Base-by-base conservation (phyloP, 2,797 vertebrate genomes). In the Danio kyathit region DNA sequence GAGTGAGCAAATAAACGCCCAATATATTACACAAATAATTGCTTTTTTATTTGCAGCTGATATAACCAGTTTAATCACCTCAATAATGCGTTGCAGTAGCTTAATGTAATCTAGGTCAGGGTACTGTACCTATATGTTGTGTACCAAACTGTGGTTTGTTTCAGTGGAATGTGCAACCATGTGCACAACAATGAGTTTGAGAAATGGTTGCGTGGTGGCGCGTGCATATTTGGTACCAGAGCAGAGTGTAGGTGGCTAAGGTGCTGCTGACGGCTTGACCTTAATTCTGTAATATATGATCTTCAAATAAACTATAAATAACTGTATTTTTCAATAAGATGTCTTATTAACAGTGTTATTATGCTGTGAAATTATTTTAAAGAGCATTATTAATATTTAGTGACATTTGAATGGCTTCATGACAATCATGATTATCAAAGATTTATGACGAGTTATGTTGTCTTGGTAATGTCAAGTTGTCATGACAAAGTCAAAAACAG, bases 231-330 rank as follows among this genome's bases (percentile, higher is more conserved):
- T 3, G 16, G 51, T 54, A 40, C 14, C 0, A 10, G n/a, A 13
- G 64, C n/a, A 66, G 1, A 44, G 16, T 48, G 70, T 57, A 6
- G 40, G 17, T 73, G n/a, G 40, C 73, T 59, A 54, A 60, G 54
- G 41, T 5, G n/a, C 12, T 60, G 59, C 1, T 12, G 1, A 12
- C 60, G 43, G 13, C 17, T 40, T 60, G 41, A 46, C 9, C 1
- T 46, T 46, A 59, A 16, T 48, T 14, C 54, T 56, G 3, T 3
- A 2, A 0, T 11, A 51, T 51, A 49, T 29, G 14, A 14, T 3
- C 49, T n/a, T 52, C 3, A 41, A 38, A 17, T 4, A 49, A 67
- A 0, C 65, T 69, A 7, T 19, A 67, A 10, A 9, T 17, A n/a
- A 48, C 46, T 48, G 46, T 48, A 48, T 48, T 48, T 48, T 48